These are phyloP conservation scores for Zaprionus tsacasi DNA, from an alignment of 1,140 invertebrate genomes.

Conservation along the genomic window DNA sequence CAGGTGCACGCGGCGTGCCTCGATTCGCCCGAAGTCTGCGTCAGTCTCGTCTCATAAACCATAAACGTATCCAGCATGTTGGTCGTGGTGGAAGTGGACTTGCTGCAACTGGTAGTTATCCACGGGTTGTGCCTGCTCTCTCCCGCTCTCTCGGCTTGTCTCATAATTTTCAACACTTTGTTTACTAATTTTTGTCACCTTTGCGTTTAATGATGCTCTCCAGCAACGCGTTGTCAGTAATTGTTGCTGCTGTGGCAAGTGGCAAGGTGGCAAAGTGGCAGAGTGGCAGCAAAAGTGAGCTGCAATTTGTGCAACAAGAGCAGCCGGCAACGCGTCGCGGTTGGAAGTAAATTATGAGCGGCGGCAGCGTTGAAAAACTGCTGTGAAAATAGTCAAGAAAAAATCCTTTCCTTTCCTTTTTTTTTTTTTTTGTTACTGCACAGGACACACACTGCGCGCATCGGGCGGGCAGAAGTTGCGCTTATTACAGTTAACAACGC, in stretches of 20 bases:
- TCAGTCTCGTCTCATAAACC: conserved; percentile 35
- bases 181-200: conserved; percentile 83
- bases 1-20: not conserved
- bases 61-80: conserved; percentile 25
- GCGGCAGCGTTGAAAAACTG: conserved; percentile 34
- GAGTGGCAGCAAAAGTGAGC: conserved; percentile 62
- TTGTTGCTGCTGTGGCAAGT: conserved; percentile 56
- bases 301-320: conserved; percentile 73
- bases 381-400: conserved; percentile 37
- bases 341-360: conserved; percentile 25
- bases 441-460: conserved; percentile 77
- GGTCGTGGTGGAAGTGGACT: conserved; percentile 2
- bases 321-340: conserved; percentile 43
- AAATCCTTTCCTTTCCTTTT: conserved; percentile 59
- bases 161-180: conserved; percentile 83
- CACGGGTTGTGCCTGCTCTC: conserved; percentile 34
- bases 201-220: conserved; percentile 79
- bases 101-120: conserved; percentile 45
- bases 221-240: conserved; percentile 53
- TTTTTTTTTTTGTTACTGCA: not conserved
- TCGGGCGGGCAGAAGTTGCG: conserved; percentile 68
- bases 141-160: conserved; percentile 31
- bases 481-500: conserved; percentile 81
- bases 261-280: conserved; percentile 13
- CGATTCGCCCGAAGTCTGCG: conserved; percentile 17